Percentiles rank a stretch among this genome's conserved stretches.
Conservation (phyloP, 2,888 invertebrate species). For the Apamea crenata region DNA sequence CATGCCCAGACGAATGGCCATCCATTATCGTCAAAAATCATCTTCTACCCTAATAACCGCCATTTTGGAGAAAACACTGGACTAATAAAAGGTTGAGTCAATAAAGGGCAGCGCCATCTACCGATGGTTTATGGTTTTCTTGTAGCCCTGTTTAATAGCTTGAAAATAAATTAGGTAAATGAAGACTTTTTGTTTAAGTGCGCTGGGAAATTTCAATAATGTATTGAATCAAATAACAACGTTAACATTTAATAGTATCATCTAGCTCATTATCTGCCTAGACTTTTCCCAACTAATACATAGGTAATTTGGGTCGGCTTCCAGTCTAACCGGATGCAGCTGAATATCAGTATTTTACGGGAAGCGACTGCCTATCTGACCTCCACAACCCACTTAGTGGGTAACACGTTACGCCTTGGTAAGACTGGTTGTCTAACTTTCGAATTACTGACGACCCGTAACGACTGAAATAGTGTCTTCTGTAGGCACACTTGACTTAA, state of each 20-base stretch:
- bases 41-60: conserved; percentile 58
- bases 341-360: not conserved
- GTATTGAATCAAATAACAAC: not conserved
- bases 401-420: not conserved
- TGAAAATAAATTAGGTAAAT: conserved; percentile 20
- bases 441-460: not conserved
- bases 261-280: not conserved
- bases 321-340: not conserved
- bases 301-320: not conserved
- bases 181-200: not conserved
- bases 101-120: conserved; percentile 57
- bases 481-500: not conserved
- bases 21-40: conserved; percentile 68
- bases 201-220: not conserved
- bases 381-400: not conserved
- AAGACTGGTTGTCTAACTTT: too few relatives aligned
- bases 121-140: conserved; percentile 31
- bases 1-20: conserved; percentile 53
- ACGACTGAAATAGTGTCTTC: not conserved
- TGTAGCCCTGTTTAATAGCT: conserved; percentile 7
- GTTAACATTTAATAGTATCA: not conserved
- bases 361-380: not conserved
- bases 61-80: conserved; percentile 58
- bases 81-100: conserved; percentile 63
- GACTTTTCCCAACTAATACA: too few relatives aligned